These are phyloP conservation scores for Pandion haliaetus DNA, from an alignment of 2,113 vertebrate species.

Conservation along the genomic window DNA sequence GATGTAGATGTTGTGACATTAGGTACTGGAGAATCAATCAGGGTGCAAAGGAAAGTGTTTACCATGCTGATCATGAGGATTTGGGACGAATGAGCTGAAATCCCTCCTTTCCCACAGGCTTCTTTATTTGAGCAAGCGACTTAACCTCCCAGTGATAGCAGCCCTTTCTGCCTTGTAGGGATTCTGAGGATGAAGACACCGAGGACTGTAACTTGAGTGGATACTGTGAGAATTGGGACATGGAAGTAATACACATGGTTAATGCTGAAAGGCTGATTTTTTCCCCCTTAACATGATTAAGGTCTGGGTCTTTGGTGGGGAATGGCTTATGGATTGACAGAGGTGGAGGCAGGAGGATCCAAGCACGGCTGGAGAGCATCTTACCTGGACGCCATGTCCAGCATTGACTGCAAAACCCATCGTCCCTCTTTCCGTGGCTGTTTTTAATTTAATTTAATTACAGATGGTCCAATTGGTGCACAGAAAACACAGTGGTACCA, in stretches of 20 bases:
- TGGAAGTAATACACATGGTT: neutral
- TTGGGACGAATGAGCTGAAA: neutral
- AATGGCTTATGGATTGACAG: neutral
- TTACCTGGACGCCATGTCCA: neutral
- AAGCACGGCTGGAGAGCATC: neutral
- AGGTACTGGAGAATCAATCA: neutral
- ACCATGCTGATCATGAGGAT: neutral
- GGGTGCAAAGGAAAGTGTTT: neutral
- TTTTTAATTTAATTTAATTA: neutral
- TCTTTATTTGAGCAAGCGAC: neutral
- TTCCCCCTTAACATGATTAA: neutral
- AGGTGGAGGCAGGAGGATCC: neutral
- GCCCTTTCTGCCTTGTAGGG: neutral
- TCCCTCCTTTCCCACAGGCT: neutral
- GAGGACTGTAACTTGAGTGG: no score
- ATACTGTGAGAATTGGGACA: neutral
- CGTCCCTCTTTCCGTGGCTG: fast-evolving
- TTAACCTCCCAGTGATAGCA: no score
- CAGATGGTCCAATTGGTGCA: neutral
- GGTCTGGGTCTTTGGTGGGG: neutral
- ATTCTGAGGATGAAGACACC: neutral
- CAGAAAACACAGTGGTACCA: neutral
- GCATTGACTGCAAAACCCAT: neutral
- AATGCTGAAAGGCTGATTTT: neutral
- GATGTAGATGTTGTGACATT: neutral